phyloP scores from a whole-genome alignment of 2,888 invertebrate species.

The Ophion costatus region DNA sequence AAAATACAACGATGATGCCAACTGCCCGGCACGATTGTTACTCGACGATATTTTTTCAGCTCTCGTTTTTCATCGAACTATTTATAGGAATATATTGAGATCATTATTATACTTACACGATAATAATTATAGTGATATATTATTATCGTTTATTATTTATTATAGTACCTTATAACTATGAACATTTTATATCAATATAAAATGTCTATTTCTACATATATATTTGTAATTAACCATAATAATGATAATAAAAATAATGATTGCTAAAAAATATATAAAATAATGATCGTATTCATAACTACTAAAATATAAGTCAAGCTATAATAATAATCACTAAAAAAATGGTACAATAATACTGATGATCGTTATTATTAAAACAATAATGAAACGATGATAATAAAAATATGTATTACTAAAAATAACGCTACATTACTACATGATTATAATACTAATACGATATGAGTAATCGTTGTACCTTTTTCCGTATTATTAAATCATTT shows the following conservation, averaged over 20 bases:
- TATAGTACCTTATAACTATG: not conserved
- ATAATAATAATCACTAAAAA: too few relatives aligned
- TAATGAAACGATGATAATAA: too few relatives aligned
- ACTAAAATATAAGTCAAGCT: too few relatives aligned
- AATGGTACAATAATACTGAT: too few relatives aligned
- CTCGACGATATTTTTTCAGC: not conserved
- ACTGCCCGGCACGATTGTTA: not conserved
- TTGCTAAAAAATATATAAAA: too few relatives aligned
- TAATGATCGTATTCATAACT: too few relatives aligned
- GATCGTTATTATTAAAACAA: too few relatives aligned
- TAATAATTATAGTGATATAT: not conserved
- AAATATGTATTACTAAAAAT: too few relatives aligned
- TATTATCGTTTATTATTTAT: not conserved
- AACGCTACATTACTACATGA: too few relatives aligned
- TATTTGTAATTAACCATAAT: not conserved
- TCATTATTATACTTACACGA: not conserved
- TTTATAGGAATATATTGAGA: not conserved
- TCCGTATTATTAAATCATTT: too few relatives aligned
- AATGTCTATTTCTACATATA: not conserved
- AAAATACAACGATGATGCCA: constrained; percentile 8
- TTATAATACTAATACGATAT: too few relatives aligned
- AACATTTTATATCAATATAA: not conserved
- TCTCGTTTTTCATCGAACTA: not conserved
- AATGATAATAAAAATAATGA: not conserved
- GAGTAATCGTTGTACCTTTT: too few relatives aligned